Percentiles rank a stretch among this genome's conserved stretches.
These are phyloP conservation scores for Phortica variegata DNA, from an alignment of 1,140 invertebrate genomes.

Conservation along the genomic window DNA sequence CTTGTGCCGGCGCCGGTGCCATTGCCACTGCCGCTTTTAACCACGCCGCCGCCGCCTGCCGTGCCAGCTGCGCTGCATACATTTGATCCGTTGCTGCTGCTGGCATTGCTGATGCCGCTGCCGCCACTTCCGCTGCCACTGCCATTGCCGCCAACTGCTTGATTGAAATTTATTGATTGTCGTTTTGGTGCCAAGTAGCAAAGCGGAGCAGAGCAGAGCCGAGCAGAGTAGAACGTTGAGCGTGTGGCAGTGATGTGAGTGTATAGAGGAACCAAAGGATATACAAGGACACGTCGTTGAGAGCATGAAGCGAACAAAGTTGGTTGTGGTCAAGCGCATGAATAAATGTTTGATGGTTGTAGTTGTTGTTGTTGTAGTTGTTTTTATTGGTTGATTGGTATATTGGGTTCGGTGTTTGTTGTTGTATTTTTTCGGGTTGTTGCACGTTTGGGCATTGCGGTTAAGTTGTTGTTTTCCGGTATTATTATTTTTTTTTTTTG, in stretches of 20 bases:
- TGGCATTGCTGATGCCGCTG: conserved; percentile 7
- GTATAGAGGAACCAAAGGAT: no score
- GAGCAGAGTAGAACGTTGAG: no score
- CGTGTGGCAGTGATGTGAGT: no score
- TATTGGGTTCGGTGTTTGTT: background rate
- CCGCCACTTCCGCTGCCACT: conserved; percentile 26
- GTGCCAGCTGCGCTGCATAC: conserved; percentile 31
- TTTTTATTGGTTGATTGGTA: conserved; percentile 32
- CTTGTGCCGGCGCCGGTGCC: conserved; percentile 14
- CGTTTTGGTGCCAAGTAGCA: conserved; percentile 10
- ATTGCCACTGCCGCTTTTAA: conserved; percentile 17
- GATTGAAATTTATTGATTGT: conserved; percentile 50
- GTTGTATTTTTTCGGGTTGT: background rate
- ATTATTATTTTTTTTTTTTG: no score
- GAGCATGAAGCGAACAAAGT: conserved; percentile 2
- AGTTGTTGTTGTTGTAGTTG: conserved; percentile 17
- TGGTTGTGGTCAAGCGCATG: background rate
- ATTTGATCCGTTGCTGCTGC: conserved; percentile 45
- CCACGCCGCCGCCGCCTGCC: conserved; percentile 27
- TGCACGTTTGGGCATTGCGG: no score
- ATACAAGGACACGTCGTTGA: background rate
- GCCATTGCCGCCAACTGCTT: conserved; percentile 47
- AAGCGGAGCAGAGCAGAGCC: no score
- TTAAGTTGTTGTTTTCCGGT: no score
- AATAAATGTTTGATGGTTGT: background rate